Evolutionary conservation across 2,888 invertebrate genomes (phyloP).

Genomic region (Eupithecia tripunctaria): DNA sequence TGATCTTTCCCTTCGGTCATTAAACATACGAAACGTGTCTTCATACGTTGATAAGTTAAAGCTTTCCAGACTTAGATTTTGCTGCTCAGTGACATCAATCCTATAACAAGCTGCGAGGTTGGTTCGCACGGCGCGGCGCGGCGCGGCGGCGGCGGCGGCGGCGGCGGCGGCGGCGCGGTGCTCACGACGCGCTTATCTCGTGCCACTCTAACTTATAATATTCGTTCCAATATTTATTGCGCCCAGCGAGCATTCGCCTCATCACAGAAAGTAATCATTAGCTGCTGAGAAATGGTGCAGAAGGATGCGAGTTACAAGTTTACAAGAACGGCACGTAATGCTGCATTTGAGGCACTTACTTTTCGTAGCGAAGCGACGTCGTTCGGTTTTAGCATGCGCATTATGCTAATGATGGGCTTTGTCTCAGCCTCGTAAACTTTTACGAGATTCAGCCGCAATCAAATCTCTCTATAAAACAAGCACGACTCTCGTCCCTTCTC

Average conservation of each 20-base stretch:
- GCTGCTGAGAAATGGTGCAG: background rate
- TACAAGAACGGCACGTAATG: background rate
- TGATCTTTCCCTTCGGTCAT: no score
- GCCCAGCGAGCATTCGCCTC: background rate
- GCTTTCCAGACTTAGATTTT: background rate
- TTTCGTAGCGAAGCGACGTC: background rate
- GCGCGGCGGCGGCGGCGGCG: no score
- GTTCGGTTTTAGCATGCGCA: background rate
- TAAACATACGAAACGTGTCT: no score
- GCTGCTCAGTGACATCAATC: no score
- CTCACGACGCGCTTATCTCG: constrained; percentile 27
- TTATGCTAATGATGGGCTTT: constrained; percentile 26
- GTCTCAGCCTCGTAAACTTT: constrained; percentile 31
- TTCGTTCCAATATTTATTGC: constrained; percentile 27
- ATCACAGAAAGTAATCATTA: background rate
- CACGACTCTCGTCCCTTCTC: constrained; percentile 23
- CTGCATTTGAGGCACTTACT: background rate
- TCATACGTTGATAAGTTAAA: background rate
- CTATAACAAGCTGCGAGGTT: background rate
- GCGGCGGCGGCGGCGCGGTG: background rate
- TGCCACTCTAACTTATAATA: constrained; percentile 29
- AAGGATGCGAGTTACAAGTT: background rate
- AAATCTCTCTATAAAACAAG: constrained; percentile 11
- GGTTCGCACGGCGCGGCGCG: background rate
- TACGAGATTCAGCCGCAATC: constrained; percentile 30